phyloP scores from a whole-genome alignment of 2,797 vertebrate genomes.

The Distichodus sexfasciatus region DNA sequence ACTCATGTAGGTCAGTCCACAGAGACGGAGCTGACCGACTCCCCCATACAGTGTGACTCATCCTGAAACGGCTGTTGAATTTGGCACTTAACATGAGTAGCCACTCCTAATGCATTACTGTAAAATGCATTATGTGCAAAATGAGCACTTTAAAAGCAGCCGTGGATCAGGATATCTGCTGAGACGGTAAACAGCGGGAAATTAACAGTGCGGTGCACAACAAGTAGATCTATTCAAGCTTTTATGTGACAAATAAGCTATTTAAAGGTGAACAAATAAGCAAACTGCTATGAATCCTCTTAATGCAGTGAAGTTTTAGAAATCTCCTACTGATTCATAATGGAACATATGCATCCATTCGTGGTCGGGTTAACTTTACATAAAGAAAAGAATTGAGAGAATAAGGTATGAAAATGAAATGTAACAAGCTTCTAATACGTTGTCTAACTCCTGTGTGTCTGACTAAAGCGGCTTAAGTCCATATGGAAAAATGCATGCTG shows the following conservation, averaged over 20 bases:
- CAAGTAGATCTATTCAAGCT: background rate
- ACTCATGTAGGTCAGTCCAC: conserved; percentile 17
- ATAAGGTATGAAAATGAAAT: too few relatives aligned
- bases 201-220: background rate
- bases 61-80: conserved; percentile 46
- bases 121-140: conserved; percentile 31
- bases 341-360: too few relatives aligned
- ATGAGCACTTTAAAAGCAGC: conserved; percentile 21
- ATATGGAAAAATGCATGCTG: background rate
- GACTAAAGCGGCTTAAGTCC: background rate
- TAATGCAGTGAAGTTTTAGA: too few relatives aligned
- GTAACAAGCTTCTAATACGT: too few relatives aligned
- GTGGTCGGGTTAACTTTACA: background rate
- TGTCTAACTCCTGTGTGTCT: background rate
- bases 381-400: background rate
- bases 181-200: conserved; percentile 15
- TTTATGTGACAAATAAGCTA: background rate
- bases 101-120: conserved; percentile 37
- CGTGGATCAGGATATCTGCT: background rate
- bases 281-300: too few relatives aligned
- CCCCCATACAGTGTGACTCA: conserved; percentile 43
- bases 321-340: too few relatives aligned
- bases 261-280: too few relatives aligned
- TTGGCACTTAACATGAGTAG: conserved; percentile 39
- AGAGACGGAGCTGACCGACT: conserved; percentile 26